These are phyloP conservation scores for Carabus problematicus DNA, from an alignment of 2,888 invertebrate genomes.

Conservation along the genomic window DNA sequence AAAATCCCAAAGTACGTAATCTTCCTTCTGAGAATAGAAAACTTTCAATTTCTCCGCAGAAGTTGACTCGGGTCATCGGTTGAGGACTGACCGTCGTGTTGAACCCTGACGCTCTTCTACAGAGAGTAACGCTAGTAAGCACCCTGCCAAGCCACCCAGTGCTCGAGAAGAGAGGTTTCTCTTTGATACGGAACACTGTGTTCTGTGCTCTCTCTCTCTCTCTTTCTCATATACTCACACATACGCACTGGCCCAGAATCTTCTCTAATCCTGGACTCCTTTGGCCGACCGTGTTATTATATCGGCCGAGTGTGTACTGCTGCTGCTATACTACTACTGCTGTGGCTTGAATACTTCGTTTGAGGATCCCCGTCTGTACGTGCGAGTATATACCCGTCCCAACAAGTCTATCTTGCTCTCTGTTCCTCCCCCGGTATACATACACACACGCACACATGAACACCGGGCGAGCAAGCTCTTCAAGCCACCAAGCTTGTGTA, in stretches of 20 bases:
- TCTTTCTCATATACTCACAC: no score
- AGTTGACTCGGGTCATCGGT: not conserved
- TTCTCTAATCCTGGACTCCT: slow-evolving; percentile 10
- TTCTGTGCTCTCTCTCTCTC: no score
- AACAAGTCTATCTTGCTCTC: no score
- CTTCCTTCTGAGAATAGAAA: slow-evolving; percentile 34
- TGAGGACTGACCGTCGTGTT: not conserved
- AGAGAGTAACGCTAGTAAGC: not conserved
- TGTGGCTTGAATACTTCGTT: slow-evolving; percentile 13
- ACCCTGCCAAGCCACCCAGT: no score
- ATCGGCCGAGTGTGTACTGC: slow-evolving; percentile 12
- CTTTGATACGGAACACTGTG: slow-evolving; percentile 1
- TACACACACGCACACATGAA: no score
- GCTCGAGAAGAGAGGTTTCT: slow-evolving; percentile 1
- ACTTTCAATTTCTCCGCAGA: slow-evolving; percentile 35
- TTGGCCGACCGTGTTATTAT: slow-evolving; percentile 10
- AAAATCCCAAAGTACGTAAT: slow-evolving; percentile 39
- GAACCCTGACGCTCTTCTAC: slow-evolving; percentile 1
- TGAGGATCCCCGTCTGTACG: slow-evolving; percentile 12
- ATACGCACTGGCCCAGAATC: not conserved
- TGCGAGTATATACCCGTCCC: no score
- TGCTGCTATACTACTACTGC: not conserved
- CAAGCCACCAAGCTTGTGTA: not conserved
- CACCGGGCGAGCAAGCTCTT: no score
- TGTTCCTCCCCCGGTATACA: no score